A percentile compares a stretch with the other conserved stretches of the same genome.
Conservation (phyloP, 2,888 invertebrate species). For the Brachyopa scutellaris region DNA sequence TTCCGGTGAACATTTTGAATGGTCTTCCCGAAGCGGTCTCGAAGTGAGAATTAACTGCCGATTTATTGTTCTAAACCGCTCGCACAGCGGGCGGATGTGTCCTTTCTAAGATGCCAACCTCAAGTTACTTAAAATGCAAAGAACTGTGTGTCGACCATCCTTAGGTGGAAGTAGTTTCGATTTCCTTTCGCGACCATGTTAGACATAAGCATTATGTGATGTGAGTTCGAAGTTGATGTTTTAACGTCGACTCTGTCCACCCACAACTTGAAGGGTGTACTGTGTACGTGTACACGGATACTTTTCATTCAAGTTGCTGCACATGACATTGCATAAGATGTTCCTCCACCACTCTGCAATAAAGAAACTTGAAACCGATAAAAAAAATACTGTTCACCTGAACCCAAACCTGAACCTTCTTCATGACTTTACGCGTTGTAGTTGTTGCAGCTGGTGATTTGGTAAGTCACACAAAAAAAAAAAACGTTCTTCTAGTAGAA, state of each 20-base stretch:
- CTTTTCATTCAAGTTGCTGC: constrained; percentile 61
- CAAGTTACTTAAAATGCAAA: constrained; percentile 56
- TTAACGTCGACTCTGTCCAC: constrained; percentile 30
- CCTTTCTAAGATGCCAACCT: constrained; percentile 43
- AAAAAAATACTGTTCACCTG: constrained; percentile 11
- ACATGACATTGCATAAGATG: constrained; percentile 67
- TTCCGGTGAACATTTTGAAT: constrained; percentile 55
- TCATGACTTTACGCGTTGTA: constrained; percentile 22
- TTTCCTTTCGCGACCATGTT: constrained; percentile 52
- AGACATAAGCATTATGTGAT: constrained; percentile 48
- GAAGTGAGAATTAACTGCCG: constrained; percentile 66
- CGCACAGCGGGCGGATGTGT: constrained; percentile 50
- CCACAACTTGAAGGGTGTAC: constrained; percentile 33
- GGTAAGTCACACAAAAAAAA: constrained; percentile 46
- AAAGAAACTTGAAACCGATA: constrained; percentile 38
- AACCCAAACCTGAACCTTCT: constrained; percentile 55
- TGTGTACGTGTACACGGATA: constrained; percentile 17
- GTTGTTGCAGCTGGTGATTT: constrained; percentile 38
- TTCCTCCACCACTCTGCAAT: constrained; percentile 13
- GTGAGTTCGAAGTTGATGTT: constrained; percentile 60
- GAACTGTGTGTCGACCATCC: not conserved
- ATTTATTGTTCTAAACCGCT: constrained; percentile 53
- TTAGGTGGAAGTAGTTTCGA: constrained; percentile 57
- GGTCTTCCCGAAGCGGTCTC: constrained; percentile 19
- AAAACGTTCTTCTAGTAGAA: constrained; percentile 10